A percentile compares a stretch with the other conserved stretches of the same genome.
Evolutionary conservation across 2,113 vertebrate genomes (phyloP).

Genomic region (Vulpes ferrilata): DNA sequence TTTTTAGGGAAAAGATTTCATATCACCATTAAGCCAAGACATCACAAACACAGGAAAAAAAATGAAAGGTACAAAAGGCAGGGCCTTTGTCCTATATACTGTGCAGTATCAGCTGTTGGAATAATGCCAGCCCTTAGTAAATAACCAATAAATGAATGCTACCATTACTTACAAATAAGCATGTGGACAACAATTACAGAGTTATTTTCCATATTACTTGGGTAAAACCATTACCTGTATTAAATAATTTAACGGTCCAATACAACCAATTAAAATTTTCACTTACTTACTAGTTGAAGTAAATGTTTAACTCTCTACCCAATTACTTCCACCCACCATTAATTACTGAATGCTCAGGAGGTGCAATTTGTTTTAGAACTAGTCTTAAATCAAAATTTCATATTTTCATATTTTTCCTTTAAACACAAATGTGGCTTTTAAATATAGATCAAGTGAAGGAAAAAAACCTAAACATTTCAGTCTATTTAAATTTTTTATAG

Average conservation of each 20-base stretch:
- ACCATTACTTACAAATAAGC: background rate
- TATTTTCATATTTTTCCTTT: slow-evolving; percentile 42
- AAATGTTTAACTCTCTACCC: slow-evolving; percentile 21
- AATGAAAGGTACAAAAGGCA: slow-evolving; percentile 19
- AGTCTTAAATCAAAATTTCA: slow-evolving; percentile 39
- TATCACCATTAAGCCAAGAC: slow-evolving; percentile 22
- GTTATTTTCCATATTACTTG: background rate
- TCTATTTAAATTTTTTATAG: background rate
- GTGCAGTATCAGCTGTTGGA: background rate
- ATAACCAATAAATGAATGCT: background rate
- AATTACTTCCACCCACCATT: background rate
- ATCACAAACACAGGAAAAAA: background rate
- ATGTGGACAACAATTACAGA: background rate
- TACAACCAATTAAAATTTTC: slow-evolving; percentile 32
- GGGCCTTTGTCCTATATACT: background rate
- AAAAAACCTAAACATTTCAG: background rate
- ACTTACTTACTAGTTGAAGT: slow-evolving; percentile 26
- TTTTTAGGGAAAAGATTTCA: slow-evolving; percentile 32
- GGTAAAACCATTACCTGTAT: background rate
- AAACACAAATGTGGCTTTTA: slow-evolving; percentile 25
- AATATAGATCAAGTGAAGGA: background rate
- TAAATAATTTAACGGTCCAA: slow-evolving; percentile 31
- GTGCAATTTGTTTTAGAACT: background rate
- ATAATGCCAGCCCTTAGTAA: background rate
- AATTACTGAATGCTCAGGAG: slow-evolving; percentile 7